Evolutionary conservation across 2,113 vertebrate genomes (phyloP), one percentile per base, ranked within the genome.

Genomic region (Sinocyclocheilus anophthalmus): DNA sequence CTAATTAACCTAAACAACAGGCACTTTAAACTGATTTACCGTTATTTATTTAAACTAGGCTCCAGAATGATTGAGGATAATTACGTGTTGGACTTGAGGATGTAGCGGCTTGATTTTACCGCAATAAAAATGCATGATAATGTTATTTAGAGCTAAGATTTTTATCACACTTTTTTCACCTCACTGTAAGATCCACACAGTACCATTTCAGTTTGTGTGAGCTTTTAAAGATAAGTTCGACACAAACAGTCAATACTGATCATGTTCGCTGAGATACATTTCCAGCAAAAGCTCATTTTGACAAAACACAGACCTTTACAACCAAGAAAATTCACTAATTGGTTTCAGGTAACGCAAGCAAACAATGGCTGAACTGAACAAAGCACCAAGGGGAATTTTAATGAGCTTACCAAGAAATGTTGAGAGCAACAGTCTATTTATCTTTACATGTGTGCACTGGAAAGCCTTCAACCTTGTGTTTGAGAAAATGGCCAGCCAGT

Each of bases 381-480:
- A 76, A 48, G n/a, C 73, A 50, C 12, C 18, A 59, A 61, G 3
- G 55, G 77, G 55, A n/a, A n/a, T 14, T 79, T 10, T 61, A 79
- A 79, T 79, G 53, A 79, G 33, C 55, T 61, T 20, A 59, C 55
- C 30, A 24, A 50, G 73, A 76, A 45, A 48, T 24, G 22, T 76
- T 76, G 11, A 50, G 5, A 76, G 22, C n/a, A 76, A 76, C n/a
- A 76, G 73, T 76, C 73, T 76, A 9, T 76, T 76, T 26, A 26
- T 12, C 73, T 48, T 76, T 24, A 76, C 42, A 50, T 45, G 20
- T 8, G 12, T 50, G 73, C 12, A 26, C 20, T 76, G 73, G n/a
- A 24, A 5, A 11, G 5, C 37, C 42, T 76, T 76, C 45, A 50
- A 0, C 0, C 9, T 42, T 73, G 70, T 73, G 37, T 73, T 73